These are phyloP conservation scores for Diaprepes abbreviatus DNA, from an alignment of 2,888 invertebrate species.

Conservation along the genomic window DNA sequence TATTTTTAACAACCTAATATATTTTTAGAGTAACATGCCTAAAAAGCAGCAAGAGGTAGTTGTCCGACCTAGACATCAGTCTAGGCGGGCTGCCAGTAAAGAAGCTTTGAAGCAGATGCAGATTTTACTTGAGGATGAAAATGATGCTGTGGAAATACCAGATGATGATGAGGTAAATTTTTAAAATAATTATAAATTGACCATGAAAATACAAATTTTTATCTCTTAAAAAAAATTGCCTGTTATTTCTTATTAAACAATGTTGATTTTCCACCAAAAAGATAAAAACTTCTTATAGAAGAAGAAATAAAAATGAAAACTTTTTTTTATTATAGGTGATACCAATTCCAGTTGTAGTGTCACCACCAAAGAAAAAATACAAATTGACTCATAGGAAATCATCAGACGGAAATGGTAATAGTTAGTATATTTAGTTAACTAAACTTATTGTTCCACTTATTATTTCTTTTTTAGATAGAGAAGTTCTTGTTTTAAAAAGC, in stretches of 20 bases:
- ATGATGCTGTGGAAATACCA: constrained; percentile 68
- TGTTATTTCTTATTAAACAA: too few relatives aligned
- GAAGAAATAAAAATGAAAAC: too few relatives aligned
- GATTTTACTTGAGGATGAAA: constrained; percentile 61
- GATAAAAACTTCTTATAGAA: too few relatives aligned
- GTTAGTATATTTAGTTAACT: background rate
- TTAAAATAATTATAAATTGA: too few relatives aligned
- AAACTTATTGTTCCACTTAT: background rate
- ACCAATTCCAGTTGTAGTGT: constrained; percentile 35
- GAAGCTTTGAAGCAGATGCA: constrained; percentile 66
- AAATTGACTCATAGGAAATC: constrained; percentile 63
- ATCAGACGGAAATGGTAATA: constrained; percentile 62
- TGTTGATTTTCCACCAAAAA: too few relatives aligned
- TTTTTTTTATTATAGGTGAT: constrained; percentile 35
- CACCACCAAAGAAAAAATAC: constrained; percentile 65
- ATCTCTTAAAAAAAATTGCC: too few relatives aligned
- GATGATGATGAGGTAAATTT: constrained; percentile 63
- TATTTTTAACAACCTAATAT: background rate
- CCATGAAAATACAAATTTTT: too few relatives aligned
- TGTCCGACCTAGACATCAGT: constrained; percentile 53
- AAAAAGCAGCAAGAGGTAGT: constrained; percentile 53
- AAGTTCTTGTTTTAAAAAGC: constrained; percentile 63
- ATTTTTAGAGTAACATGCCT: constrained; percentile 44
- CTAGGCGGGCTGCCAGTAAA: constrained; percentile 64
- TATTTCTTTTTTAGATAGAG: constrained; percentile 60